These are phyloP conservation scores for Dromiciops gliroides DNA, from an alignment of 2,113 vertebrate genomes.

Conservation along the genomic window DNA sequence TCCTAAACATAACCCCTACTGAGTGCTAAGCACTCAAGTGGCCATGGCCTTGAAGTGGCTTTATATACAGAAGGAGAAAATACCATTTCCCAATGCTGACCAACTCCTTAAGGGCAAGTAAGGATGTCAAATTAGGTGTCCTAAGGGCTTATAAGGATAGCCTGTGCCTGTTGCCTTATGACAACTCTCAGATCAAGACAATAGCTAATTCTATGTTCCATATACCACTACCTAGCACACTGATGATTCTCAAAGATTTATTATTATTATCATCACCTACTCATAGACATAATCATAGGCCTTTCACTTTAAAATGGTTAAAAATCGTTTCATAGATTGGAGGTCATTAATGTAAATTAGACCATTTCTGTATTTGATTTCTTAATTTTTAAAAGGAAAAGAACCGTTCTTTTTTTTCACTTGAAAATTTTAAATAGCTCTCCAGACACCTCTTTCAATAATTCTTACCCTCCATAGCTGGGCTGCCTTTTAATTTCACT, in stretches of 20 bases:
- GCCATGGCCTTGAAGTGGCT: background rate
- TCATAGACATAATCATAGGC: constrained; percentile 69
- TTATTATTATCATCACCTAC: constrained; percentile 62
- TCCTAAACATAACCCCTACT: background rate
- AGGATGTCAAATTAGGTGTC: background rate
- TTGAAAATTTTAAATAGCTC: constrained; percentile 80
- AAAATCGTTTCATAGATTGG: constrained; percentile 77
- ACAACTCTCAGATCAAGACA: constrained; percentile 45
- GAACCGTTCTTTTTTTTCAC: constrained; percentile 64
- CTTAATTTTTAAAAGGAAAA: constrained; percentile 79
- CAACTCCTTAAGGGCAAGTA: background rate
- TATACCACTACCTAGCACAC: constrained; percentile 43
- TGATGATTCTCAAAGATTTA: constrained; percentile 63
- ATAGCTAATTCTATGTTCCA: constrained; percentile 53
- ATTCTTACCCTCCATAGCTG: constrained; percentile 78
- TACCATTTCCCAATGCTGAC: background rate
- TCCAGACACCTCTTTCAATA: constrained; percentile 80
- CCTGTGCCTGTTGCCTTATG: background rate
- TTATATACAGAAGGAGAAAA: background rate
- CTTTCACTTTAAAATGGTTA: constrained; percentile 79
- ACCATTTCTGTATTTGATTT: constrained; percentile 77
- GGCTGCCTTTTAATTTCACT: constrained; percentile 81
- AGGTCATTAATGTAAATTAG: constrained; percentile 78
- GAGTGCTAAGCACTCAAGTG: background rate
- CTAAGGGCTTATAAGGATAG: background rate